Evolutionary conservation across 2,113 vertebrate species (phyloP), one percentile per base, ranked within the genome.

Genomic region (Eurystomus gularis): DNA sequence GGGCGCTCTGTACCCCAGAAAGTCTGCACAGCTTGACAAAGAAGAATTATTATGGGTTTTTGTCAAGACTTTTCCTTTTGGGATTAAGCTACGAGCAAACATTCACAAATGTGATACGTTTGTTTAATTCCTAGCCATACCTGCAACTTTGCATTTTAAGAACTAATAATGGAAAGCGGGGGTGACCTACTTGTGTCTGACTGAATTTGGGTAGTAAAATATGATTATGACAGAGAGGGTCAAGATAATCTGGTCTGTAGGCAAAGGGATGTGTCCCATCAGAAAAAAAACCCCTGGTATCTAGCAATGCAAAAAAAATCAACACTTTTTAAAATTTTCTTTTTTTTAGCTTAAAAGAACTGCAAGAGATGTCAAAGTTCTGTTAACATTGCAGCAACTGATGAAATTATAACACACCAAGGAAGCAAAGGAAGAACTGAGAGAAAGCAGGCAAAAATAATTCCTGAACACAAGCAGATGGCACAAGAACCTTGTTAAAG

Each of bases 401-500:
- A 86, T 57, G 48, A 93, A 86, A 71, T 66, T 0, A 6, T 61
- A 65, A 90, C 66, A 85, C 81, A 81, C 7, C 25, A 71, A 93
- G 72, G 44, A 92, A 76, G 65, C 51, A 86, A 92, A 92, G 55
- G 60, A 83, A 68, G 83, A 90, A 78, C 2, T 61, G 39, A 88
- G 57, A 91, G 44, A 82, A 39, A 92, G 64, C 48, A 89, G 44
- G 77, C 61, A 86, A 91, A 89, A 93, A 60, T 61, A 93, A 85
- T 75, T 86, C 61, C 57, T 81, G 61, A 93, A 90, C 21, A 75
- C 29, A 86, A 89, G 71, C 55, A 90, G 90, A 87, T 48, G 51
- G 82, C 39, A 84, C 13, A 68, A 86, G 80, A 81, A 82, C 35
- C 42, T 93, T 55, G 51, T 46, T 18, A 68, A 83, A 75, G 39